Percentiles rank a stretch among this genome's conserved stretches.
These are phyloP conservation scores for Heterotis niloticus DNA, from an alignment of 2,113 vertebrate genomes.

Conservation along the genomic window DNA sequence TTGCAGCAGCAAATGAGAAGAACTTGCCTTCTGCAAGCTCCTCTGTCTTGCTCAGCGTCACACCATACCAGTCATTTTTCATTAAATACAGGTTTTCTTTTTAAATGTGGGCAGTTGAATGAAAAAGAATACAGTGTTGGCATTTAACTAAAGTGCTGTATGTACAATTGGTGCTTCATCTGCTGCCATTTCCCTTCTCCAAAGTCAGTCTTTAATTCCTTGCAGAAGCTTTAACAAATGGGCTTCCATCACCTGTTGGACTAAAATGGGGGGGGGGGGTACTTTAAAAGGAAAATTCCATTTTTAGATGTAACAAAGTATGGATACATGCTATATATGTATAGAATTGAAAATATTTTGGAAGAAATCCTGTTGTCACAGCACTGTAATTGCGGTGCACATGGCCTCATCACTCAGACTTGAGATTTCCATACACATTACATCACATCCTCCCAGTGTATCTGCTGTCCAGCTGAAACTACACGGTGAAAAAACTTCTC, in stretches of 20 bases:
- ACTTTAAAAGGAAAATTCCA: neutral
- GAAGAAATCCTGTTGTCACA: neutral
- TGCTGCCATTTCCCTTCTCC: neutral
- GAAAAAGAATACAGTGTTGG: neutral
- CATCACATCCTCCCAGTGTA: slow-evolving; percentile 16
- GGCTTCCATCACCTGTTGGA: slow-evolving; percentile 96
- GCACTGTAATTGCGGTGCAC: neutral
- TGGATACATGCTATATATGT: neutral
- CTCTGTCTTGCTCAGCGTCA: neutral
- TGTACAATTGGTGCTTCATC: slow-evolving; percentile 3
- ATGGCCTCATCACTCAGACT: neutral
- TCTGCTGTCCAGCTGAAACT: neutral
- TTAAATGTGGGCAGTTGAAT: neutral
- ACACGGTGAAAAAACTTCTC: neutral
- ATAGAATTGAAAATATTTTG: neutral
- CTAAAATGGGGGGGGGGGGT: slow-evolving; percentile 50
- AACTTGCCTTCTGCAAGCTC: too few species aligned
- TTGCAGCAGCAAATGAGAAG: neutral
- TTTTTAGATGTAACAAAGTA: neutral
- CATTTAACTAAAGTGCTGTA: slow-evolving; percentile 5
- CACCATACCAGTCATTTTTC: neutral
- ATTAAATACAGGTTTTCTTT: neutral
- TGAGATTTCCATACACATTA: slow-evolving; percentile 17
- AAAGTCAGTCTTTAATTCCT: slow-evolving; percentile 81
- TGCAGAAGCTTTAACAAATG: slow-evolving; percentile 89